Base-by-base conservation (phyloP, 2,888 invertebrate genomes). In the Heliconius aoede region DNA sequence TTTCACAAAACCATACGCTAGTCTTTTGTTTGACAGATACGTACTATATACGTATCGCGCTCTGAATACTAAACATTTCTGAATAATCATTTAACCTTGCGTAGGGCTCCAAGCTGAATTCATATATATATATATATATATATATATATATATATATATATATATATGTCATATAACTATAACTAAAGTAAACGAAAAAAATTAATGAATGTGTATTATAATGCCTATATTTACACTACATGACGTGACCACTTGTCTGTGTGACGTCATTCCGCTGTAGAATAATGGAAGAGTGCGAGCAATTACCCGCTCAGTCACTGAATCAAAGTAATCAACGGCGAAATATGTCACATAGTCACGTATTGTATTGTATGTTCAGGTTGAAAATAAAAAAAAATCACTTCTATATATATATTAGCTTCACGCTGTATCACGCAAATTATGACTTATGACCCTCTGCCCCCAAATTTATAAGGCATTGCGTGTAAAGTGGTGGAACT, bases 51-150 rank as follows among this genome's bases (percentile, higher is more conserved):
- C 55, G 71, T 76, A 75, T 69, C 76, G 76, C 64, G 80, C 79
- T 80, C 79, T 77, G 82, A 82, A 83, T 84, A 84, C 82, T 83
- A 85, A 84, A 81, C 78, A 76, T 81, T 78, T 80, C 81, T 81
- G 80, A 80, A 75, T 76, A 65, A 78, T 65, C 71, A 79, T 76
- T 64, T 78, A 81, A 81, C 85, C 84, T 85, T 84, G 83, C 67
- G 26, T 65, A 68, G 69, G 74, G 80, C 80, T 79, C 77, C 76
- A 72, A 74, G 77, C 81, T 84, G 84, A 85, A 85, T 85, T 84
- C 83, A 83, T 0, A 13, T 13, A n/a, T n/a, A n/a, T n/a, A n/a
- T n/a, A n/a, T n/a, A n/a, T n/a, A n/a, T n/a, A n/a, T n/a, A n/a
- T n/a, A n/a, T n/a, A n/a, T n/a, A n/a, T n/a, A n/a, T n/a, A n/a